Conservation (phyloP, 2,113 vertebrate species). For the Setophaga petechia region DNA sequence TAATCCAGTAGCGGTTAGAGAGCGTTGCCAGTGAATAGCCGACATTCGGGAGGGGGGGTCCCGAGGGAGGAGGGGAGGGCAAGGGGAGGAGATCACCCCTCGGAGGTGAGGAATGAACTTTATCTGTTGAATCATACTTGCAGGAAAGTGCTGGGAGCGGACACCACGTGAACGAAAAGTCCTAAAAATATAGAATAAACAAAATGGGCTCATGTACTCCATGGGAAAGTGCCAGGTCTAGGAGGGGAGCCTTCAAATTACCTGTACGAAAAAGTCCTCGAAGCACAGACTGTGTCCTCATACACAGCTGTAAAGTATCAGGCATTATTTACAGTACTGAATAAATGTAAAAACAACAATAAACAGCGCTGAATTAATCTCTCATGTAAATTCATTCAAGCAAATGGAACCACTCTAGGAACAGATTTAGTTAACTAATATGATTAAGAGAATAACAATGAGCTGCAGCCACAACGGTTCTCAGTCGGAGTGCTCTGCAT, state of each 20-base stretch:
- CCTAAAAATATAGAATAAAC: constrained; percentile 11
- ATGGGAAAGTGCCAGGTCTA: background rate
- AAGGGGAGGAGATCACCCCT: background rate
- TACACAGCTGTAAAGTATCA: constrained; percentile 13
- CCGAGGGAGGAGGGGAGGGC: background rate
- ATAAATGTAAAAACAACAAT: constrained; percentile 52
- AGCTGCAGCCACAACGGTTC: background rate
- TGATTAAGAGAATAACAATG: constrained; percentile 56
- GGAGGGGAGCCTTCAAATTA: background rate
- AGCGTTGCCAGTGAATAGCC: background rate
- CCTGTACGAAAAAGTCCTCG: background rate
- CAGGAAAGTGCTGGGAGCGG: constrained; percentile 3
- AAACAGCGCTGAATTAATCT: constrained; percentile 44
- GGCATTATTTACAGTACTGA: constrained; percentile 52
- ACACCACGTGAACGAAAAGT: constrained; percentile 30
- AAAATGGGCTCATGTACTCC: background rate
- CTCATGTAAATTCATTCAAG: constrained; percentile 62
- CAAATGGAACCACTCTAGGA: constrained; percentile 62
- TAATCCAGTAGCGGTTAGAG: background rate
- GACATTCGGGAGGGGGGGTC: background rate
- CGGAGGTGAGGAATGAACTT: constrained; percentile 21
- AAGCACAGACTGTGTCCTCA: background rate
- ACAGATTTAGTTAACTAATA: constrained; percentile 58
- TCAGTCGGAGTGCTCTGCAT: background rate
- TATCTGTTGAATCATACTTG: background rate